These are phyloP conservation scores for Cariama cristata DNA, from an alignment of 2,113 vertebrate species.

Conservation along the genomic window DNA sequence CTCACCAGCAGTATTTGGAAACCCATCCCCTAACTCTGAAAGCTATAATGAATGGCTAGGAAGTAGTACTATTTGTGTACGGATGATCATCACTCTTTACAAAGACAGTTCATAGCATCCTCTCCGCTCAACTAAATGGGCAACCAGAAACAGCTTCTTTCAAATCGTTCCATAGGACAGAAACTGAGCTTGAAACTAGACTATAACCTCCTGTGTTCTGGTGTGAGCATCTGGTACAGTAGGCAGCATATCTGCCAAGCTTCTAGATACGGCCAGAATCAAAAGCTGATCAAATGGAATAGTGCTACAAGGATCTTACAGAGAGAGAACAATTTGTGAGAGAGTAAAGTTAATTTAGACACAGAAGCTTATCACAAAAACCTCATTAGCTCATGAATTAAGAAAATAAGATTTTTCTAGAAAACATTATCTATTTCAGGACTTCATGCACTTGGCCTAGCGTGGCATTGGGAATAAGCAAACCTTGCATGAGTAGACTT, in stretches of 20 bases:
- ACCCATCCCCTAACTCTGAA: background rate
- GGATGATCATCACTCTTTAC: background rate
- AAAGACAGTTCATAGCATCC: background rate
- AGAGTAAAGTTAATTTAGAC: background rate
- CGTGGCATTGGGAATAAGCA: background rate
- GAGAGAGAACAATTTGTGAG: background rate
- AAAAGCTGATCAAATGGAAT: background rate
- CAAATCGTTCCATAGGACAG: background rate
- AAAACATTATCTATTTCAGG: background rate
- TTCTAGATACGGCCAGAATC: background rate
- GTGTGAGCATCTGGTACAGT: background rate
- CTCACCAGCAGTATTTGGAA: no score
- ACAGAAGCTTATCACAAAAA: background rate
- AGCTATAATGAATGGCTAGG: background rate
- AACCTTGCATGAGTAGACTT: background rate
- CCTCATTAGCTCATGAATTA: background rate
- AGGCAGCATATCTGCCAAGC: background rate
- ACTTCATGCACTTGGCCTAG: background rate
- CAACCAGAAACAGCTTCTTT: background rate
- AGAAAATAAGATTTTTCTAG: background rate
- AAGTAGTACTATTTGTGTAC: background rate
- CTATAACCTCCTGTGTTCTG: background rate
- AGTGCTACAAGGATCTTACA: background rate
- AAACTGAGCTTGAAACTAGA: background rate
- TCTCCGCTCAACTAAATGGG: background rate